A percentile compares a stretch with the other conserved stretches of the same genome.
phyloP scores from a whole-genome alignment of 1,140 invertebrate genomes.

The Helicoverpa zea region DNA sequence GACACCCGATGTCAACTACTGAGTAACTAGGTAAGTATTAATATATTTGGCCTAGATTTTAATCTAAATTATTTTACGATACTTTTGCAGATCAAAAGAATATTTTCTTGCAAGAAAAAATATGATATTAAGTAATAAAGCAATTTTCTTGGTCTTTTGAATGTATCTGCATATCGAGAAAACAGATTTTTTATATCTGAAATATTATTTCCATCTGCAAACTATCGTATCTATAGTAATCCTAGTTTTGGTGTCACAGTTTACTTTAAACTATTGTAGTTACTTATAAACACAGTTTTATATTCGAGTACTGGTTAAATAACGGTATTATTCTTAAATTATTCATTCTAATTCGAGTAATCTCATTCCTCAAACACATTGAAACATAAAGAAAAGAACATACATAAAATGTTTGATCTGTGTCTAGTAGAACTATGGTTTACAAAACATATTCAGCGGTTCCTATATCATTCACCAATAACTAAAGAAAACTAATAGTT shows the following conservation, averaged over 20 bases:
- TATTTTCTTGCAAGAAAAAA: not conserved
- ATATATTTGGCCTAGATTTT: slow-evolving; percentile 39
- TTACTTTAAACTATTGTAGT: not conserved
- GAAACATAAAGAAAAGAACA: not conserved
- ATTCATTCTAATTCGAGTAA: slow-evolving; percentile 7
- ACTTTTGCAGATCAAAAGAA: slow-evolving; percentile 2
- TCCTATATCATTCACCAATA: too few relatives aligned
- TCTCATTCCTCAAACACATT: not conserved
- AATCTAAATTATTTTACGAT: slow-evolving; percentile 14
- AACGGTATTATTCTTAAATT: not conserved
- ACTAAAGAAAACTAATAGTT: too few relatives aligned
- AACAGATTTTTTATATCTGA: not conserved
- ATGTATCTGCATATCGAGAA: not conserved
- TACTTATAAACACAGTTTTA: not conserved
- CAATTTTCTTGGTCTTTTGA: slow-evolving; percentile 1
- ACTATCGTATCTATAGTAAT: slow-evolving; percentile 12
- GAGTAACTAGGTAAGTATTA: slow-evolving; percentile 36
- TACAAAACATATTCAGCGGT: too few relatives aligned
- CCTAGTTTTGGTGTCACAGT: slow-evolving; percentile 35
- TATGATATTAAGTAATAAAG: too few relatives aligned
- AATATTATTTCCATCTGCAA: slow-evolving; percentile 19
- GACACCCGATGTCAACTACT: slow-evolving; percentile 31
- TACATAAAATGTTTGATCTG: not conserved
- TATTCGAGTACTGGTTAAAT: not conserved
- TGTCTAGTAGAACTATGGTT: not conserved